These are phyloP conservation scores for Onychostoma macrolepis DNA, from an alignment of 2,113 vertebrate species.

Conservation along the genomic window DNA sequence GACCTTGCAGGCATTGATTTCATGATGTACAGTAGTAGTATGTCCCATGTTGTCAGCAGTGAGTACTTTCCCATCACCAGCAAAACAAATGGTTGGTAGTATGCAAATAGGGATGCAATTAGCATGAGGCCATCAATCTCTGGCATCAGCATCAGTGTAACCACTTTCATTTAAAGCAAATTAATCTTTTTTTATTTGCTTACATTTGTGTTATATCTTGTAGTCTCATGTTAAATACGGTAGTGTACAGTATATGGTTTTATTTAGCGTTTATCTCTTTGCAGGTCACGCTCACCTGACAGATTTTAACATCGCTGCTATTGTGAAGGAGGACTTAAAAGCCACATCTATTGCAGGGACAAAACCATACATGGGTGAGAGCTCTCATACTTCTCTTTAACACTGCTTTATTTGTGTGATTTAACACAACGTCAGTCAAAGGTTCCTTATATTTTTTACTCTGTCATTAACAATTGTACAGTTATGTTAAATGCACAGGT, in stretches of 20 bases:
- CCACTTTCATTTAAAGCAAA: not conserved
- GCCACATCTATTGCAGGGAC: conserved; percentile 93
- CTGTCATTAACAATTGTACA: not conserved
- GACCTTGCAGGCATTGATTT: not conserved
- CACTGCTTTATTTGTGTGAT: not conserved
- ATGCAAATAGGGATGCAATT: not conserved
- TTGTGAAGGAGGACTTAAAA: conserved; percentile 83
- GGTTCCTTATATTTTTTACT: not conserved
- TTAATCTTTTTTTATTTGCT: not conserved
- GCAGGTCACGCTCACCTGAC: conserved; percentile 94
- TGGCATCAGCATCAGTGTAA: not conserved
- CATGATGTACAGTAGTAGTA: not conserved
- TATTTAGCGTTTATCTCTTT: not conserved
- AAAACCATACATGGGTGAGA: conserved; percentile 96
- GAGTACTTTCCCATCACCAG: not conserved
- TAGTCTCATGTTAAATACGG: not conserved
- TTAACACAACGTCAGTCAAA: not conserved
- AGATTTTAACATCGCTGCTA: conserved; percentile 94
- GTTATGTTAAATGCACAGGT: not conserved
- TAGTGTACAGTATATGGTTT: not conserved
- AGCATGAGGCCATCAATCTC: not conserved
- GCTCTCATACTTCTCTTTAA: not conserved
- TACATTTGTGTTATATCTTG: not conserved
- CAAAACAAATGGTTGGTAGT: not conserved
- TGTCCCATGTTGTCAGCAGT: not conserved